These are phyloP conservation scores for Zoanthus sansibaricus DNA, from an alignment of 92 coral and sea anemone species.

Conservation along the genomic window DNA sequence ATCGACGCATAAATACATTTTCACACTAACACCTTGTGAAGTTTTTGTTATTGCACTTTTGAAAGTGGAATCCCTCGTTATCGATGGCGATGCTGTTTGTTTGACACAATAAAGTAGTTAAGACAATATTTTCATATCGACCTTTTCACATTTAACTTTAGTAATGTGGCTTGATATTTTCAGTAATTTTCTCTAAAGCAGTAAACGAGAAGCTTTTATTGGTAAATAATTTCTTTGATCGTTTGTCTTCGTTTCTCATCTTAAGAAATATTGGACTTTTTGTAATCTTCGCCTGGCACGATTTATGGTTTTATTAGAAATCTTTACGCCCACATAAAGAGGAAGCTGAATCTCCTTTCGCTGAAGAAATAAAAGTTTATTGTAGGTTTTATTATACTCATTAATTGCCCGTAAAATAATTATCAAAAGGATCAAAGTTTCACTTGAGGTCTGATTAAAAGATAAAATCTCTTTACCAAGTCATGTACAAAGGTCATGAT, in stretches of 20 bases:
- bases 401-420: background rate
- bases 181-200: background rate
- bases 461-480: constrained; percentile 15
- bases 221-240: background rate
- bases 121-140: too few species aligned
- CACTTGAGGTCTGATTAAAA: background rate
- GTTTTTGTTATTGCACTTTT: background rate
- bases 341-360: background rate
- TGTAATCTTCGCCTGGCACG: background rate
- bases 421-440: background rate
- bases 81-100: too few species aligned
- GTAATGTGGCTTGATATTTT: background rate
- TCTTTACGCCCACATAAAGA: background rate
- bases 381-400: background rate
- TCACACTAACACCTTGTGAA: background rate
- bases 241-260: background rate
- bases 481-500: background rate
- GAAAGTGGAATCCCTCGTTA: too few species aligned
- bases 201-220: background rate
- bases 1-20: background rate
- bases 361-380: background rate
- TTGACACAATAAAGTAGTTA: too few species aligned
- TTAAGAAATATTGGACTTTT: background rate
- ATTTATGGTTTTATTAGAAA: background rate
- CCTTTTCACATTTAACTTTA: too few species aligned